A percentile compares a stretch with the other conserved stretches of the same genome.
These are phyloP conservation scores for Synchiropus splendidus DNA, from an alignment of 2,113 vertebrate species.

Conservation along the genomic window DNA sequence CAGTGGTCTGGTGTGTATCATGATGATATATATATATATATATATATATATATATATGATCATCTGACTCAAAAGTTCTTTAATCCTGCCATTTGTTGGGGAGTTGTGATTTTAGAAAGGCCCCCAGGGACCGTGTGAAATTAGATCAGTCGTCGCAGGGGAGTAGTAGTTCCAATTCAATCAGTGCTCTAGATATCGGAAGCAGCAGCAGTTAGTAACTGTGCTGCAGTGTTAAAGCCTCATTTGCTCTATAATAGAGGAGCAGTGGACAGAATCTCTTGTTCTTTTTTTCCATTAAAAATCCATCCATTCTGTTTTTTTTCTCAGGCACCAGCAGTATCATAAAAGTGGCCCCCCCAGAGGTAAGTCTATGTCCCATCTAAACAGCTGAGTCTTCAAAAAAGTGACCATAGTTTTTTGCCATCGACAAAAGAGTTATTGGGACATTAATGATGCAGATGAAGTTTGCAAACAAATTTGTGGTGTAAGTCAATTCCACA, in stretches of 20 bases:
- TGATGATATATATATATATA: no score
- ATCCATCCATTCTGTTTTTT: slow-evolving; percentile 20
- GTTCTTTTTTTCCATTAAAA: slow-evolving; percentile 1
- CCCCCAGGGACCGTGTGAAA: no score
- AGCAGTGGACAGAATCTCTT: not conserved
- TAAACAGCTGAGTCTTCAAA: not conserved
- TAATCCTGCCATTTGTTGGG: no score
- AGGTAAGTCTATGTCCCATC: slow-evolving; percentile 46
- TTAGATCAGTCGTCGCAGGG: slow-evolving; percentile 47
- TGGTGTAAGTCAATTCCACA: no score
- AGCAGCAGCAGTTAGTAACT: slow-evolving; percentile 31
- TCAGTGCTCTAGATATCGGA: slow-evolving; percentile 17
- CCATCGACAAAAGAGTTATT: not conserved
- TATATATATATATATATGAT: no score
- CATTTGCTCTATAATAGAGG: slow-evolving; percentile 14
- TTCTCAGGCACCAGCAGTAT: slow-evolving; percentile 59
- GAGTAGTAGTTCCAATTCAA: slow-evolving; percentile 49
- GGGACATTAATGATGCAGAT: not conserved
- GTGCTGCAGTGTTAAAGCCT: slow-evolving; percentile 39
- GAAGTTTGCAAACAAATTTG: no score
- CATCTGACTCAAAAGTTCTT: no score
- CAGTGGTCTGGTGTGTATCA: no score
- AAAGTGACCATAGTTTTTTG: not conserved
- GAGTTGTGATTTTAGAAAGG: no score
- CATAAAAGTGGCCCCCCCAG: slow-evolving; percentile 62